phyloP scores from a whole-genome alignment of 2,797 vertebrate species.

The Tinamus major region DNA sequence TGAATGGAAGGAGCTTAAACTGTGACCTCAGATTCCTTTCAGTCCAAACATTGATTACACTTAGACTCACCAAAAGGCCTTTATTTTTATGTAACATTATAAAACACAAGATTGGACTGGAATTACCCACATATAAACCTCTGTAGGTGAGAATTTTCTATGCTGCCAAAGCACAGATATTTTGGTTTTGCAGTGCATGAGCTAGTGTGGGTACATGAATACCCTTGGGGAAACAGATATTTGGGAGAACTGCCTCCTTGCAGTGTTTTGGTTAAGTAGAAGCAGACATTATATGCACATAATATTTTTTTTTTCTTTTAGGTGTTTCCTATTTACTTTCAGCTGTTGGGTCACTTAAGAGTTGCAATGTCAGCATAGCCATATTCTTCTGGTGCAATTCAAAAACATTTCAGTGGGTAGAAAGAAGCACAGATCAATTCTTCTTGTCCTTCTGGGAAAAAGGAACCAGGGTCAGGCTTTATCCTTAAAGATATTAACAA shows the following conservation, averaged over 20 bases:
- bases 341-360: neutral
- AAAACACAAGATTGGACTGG: neutral
- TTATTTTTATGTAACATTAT: neutral
- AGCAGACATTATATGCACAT: neutral
- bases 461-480: neutral
- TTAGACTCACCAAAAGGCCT: neutral
- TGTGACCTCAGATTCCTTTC: neutral
- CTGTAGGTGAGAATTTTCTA: neutral
- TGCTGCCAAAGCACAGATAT: neutral
- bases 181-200: neutral
- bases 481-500: neutral
- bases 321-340: neutral
- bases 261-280: neutral
- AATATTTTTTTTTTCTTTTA: neutral
- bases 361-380: neutral
- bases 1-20: constrained; percentile 26
- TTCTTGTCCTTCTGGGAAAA: neutral
- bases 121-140: neutral
- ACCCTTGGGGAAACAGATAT: neutral
- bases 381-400: neutral
- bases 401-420: neutral
- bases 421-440: neutral
- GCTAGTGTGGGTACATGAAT: neutral
- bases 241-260: neutral
- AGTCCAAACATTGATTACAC: neutral